Evolutionary conservation across 1,140 invertebrate genomes (phyloP).

Genomic region (Yoshiicerus persimilis): DNA sequence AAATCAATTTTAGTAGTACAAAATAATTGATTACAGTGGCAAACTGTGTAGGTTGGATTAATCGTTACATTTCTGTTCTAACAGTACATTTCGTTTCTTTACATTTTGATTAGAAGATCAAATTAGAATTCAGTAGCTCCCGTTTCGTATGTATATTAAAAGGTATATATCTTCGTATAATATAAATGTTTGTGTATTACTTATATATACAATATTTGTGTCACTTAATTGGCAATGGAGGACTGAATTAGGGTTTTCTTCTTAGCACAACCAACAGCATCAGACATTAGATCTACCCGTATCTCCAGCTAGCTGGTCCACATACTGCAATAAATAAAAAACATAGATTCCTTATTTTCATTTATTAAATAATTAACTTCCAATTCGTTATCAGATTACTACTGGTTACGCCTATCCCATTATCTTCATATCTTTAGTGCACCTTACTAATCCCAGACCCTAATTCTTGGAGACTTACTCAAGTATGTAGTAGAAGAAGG

Average conservation of each 20-base stretch:
- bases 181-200: not conserved
- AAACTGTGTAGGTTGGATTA: not conserved
- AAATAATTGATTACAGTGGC: not conserved
- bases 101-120: not conserved
- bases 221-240: not conserved
- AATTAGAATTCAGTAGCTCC: not conserved
- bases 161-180: not conserved
- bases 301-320: slow-evolving; percentile 45
- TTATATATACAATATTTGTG: not conserved
- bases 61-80: not conserved
- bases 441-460: no score
- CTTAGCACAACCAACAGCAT: not conserved
- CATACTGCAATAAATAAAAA: slow-evolving; percentile 41
- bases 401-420: not conserved
- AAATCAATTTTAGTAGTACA: not conserved
- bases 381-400: not conserved
- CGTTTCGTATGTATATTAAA: not conserved
- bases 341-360: not conserved
- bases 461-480: not conserved
- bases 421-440: not conserved
- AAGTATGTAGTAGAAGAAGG: not conserved
- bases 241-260: not conserved
- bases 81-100: not conserved
- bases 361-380: not conserved
- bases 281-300: slow-evolving; percentile 46